Evolutionary conservation across 2,113 vertebrate genomes (phyloP), one percentile per base, ranked within the genome.

Genomic region (Pseudois nayaur): DNA sequence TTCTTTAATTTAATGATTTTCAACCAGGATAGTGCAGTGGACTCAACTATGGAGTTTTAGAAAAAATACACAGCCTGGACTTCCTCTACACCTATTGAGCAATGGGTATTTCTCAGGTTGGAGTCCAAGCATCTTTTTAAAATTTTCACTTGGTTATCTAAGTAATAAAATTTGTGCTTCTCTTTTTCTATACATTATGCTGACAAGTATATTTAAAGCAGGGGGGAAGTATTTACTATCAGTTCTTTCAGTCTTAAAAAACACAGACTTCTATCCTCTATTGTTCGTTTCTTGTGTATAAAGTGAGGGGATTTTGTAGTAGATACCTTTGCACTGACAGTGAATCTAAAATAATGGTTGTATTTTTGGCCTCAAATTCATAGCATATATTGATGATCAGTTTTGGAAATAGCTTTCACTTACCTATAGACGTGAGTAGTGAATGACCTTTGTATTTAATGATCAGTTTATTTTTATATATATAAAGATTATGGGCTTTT

Each of bases 1-100:
- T 93, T 3, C 33, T 81, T 89, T 31, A 86, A 48, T 89, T 91
- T 9, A 91, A 43, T 97, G 50, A 31, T 94, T 96, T 97, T 97
- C 45, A 84, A 15, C 31, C 33, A 62, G 57, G 31, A 78, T 94
- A 31, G 1, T 92, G 19, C 36, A 92, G 8, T 71, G 36, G 48
- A 43, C 23, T 89, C n/a, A 54, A 27, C 50, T 67, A 6, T 95
- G 43, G 21, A 85, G 23, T 40, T 88, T 95, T 83, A 87, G 54
- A n/a, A 94, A 64, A 81, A 88, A 21, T 62, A 36, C 5, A 52
- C 6, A 92, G 2, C 17, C 36, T 13, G 25, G 40, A 6, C 33
- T 62, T 95, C 36, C 55, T 54, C 64, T 60, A 45, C 9, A 31
- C 15, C 57, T 92, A 21, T 45, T 96, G 52, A 74, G 52, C 71